A percentile compares a stretch with the other conserved stretches of the same genome.
These are phyloP conservation scores for Anhinga rufa DNA, from an alignment of 2,113 vertebrate genomes.

Conservation along the genomic window DNA sequence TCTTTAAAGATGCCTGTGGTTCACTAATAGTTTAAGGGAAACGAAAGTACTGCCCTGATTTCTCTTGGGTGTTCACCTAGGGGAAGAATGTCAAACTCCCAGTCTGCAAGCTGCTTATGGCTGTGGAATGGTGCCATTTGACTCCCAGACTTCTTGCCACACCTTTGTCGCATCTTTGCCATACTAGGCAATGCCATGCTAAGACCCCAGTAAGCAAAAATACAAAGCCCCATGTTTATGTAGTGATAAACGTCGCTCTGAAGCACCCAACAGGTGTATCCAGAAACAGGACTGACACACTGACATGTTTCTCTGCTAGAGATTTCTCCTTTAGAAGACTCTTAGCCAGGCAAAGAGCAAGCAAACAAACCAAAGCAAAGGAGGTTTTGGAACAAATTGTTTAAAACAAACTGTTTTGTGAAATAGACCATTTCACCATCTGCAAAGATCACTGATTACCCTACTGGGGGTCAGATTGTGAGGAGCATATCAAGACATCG, in stretches of 20 bases:
- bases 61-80: neutral
- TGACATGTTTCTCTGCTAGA: neutral
- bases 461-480: neutral
- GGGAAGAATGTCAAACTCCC: neutral
- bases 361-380: neutral
- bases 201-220: neutral
- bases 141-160: neutral
- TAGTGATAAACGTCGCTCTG: neutral
- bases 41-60: neutral
- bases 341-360: neutral
- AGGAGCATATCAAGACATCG: neutral
- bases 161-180: neutral
- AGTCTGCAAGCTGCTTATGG: neutral
- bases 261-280: neutral
- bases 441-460: neutral
- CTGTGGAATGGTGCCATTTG: neutral
- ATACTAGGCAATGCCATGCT: neutral
- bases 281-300: neutral
- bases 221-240: neutral
- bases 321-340: neutral
- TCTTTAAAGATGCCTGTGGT: neutral
- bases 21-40: neutral
- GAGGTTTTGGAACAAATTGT: neutral
- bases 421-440: neutral
- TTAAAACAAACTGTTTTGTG: neutral